These are phyloP conservation scores for Hyphantria cunea DNA, from an alignment of 1,140 invertebrate genomes.

Conservation along the genomic window DNA sequence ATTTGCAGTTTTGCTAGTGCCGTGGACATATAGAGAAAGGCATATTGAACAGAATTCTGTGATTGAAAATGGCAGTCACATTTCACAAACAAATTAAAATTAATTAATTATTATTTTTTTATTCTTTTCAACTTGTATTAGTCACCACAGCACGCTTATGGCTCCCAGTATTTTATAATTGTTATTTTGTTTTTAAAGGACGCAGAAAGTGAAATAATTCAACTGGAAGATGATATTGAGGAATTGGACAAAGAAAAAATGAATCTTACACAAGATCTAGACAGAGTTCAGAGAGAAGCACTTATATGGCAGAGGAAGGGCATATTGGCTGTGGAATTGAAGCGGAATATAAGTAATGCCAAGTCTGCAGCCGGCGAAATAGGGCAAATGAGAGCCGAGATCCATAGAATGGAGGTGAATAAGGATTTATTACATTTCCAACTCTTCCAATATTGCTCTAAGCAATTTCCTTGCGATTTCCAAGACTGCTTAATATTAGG, in stretches of 20 bases:
- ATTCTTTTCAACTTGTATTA: too few relatives aligned
- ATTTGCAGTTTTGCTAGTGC: too few relatives aligned
- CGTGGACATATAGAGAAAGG: too few relatives aligned
- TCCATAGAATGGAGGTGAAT: conserved; percentile 89
- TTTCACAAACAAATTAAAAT: too few relatives aligned
- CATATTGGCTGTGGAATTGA: conserved; percentile 86
- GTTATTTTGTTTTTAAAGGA: conserved; percentile 59
- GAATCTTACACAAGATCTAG: conserved; percentile 83
- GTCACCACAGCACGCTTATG: too few relatives aligned
- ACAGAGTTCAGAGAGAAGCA: conserved; percentile 85
- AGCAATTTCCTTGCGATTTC: background rate
- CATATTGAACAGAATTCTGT: too few relatives aligned
- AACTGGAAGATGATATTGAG: conserved; percentile 86
- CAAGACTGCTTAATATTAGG: too few relatives aligned
- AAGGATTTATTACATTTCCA: background rate
- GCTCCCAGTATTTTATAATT: background rate
- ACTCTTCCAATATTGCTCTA: background rate
- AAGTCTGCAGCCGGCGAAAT: conserved; percentile 86
- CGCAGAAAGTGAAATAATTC: conserved; percentile 84
- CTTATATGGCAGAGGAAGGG: conserved; percentile 91
- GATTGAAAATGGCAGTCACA: too few relatives aligned
- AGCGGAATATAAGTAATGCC: conserved; percentile 85
- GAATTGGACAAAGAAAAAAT: conserved; percentile 86
- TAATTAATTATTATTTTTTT: too few relatives aligned
- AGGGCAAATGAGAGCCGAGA: conserved; percentile 88